phyloP scores from a whole-genome alignment of 2,888 invertebrate genomes.

The Nomada fucata region DNA sequence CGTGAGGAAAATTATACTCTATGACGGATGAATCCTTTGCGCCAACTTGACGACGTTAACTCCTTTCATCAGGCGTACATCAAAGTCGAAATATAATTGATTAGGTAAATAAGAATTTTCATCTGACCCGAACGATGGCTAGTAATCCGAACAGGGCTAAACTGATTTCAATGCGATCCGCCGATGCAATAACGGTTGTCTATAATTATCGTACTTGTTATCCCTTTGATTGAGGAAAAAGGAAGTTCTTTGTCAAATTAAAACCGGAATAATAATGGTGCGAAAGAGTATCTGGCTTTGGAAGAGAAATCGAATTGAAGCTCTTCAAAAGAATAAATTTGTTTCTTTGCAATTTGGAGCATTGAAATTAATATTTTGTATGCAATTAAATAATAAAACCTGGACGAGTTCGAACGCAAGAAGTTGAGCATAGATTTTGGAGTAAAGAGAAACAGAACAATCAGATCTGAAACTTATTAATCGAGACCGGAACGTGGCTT shows the following conservation, averaged over 20 bases:
- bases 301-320: too few species aligned
- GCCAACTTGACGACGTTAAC: slow-evolving; percentile 14
- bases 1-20: slow-evolving; percentile 24
- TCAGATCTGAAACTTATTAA: background rate
- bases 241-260: background rate
- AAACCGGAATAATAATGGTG: too few species aligned
- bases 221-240: background rate
- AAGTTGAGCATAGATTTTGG: background rate
- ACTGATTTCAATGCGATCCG: slow-evolving; percentile 1
- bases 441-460: background rate
- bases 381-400: too few species aligned
- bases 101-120: slow-evolving; percentile 39
- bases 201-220: background rate
- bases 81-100: slow-evolving; percentile 38
- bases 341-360: background rate
- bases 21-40: background rate
- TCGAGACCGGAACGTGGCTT: background rate
- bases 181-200: background rate
- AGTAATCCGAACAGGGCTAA: slow-evolving; percentile 8
- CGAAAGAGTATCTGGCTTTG: too few species aligned
- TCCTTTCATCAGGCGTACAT: slow-evolving; percentile 28
- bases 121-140: background rate
- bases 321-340: background rate
- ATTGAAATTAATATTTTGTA: background rate
- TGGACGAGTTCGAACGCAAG: background rate